phyloP scores from a whole-genome alignment of 2,888 invertebrate species.

The Andrena fulva region DNA sequence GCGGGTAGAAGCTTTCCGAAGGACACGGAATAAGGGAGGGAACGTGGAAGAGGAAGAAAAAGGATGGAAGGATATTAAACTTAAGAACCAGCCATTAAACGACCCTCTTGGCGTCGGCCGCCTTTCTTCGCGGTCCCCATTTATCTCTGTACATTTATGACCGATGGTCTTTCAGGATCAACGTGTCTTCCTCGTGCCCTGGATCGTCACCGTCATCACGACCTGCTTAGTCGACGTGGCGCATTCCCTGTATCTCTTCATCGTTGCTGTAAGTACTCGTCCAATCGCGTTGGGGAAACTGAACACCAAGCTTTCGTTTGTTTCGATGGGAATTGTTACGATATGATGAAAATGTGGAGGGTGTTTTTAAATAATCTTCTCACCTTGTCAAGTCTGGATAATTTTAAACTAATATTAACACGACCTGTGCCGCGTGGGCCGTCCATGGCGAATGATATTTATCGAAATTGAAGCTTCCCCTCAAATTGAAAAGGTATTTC shows the following conservation, averaged over 20 bases:
- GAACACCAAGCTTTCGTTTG: background rate
- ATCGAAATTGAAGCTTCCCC: too few species aligned
- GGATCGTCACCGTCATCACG: constrained; percentile 89
- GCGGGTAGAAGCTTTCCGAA: constrained; percentile 26
- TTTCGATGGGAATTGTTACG: too few species aligned
- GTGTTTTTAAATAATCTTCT: too few species aligned
- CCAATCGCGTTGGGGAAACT: background rate
- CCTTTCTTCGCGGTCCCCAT: background rate
- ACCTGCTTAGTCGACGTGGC: constrained; percentile 89
- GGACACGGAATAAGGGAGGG: constrained; percentile 4
- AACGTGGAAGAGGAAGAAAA: background rate
- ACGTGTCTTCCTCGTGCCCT: constrained; percentile 90
- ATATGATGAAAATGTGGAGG: too few species aligned
- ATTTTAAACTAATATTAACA: too few species aligned
- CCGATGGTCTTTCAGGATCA: constrained; percentile 87
- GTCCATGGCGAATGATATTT: too few species aligned
- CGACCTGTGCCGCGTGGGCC: too few species aligned
- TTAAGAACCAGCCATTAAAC: constrained; percentile 3
- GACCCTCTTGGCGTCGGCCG: background rate
- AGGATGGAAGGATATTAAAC: constrained; percentile 21
- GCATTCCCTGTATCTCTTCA: constrained; percentile 89
- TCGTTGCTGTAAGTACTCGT: constrained; percentile 87
- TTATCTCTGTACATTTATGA: constrained; percentile 35
- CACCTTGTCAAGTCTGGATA: too few species aligned
- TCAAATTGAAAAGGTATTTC: too few species aligned